Evolutionary conservation across 2,113 vertebrate genomes (phyloP).

Genomic region (Leptosomus discolor): DNA sequence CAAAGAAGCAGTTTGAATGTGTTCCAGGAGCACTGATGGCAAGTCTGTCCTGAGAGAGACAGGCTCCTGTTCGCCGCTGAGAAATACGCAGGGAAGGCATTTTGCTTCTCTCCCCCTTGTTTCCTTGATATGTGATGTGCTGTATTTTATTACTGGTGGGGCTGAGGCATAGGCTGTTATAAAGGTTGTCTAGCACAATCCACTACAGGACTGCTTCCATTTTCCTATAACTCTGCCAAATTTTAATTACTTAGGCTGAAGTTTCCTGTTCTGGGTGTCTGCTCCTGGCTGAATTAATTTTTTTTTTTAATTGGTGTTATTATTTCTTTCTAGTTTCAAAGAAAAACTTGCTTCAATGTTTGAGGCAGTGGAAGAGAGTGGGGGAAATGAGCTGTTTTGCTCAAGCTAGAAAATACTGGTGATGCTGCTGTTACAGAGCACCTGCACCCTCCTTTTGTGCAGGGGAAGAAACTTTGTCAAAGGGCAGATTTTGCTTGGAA

Average conservation of each 20-base stretch:
- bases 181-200: neutral
- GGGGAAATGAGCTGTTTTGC: neutral
- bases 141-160: constrained; percentile 34
- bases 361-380: neutral
- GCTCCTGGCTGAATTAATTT: neutral
- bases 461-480: neutral
- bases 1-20: neutral
- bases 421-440: neutral
- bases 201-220: neutral
- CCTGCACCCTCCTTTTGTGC: neutral
- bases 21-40: neutral
- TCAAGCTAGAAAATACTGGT: neutral
- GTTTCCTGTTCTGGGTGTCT: constrained; percentile 10
- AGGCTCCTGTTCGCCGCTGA: neutral
- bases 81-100: neutral
- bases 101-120: neutral
- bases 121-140: neutral
- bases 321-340: neutral
- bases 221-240: constrained; percentile 23
- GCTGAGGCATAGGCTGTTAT: neutral
- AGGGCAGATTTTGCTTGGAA: neutral
- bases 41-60: neutral
- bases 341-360: neutral
- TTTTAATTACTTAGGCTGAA: constrained; percentile 19
- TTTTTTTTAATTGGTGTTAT: neutral